A percentile compares a stretch with the other conserved stretches of the same genome.
Conservation (phyloP, 2,888 invertebrate species). For the Apamea epomidion region DNA sequence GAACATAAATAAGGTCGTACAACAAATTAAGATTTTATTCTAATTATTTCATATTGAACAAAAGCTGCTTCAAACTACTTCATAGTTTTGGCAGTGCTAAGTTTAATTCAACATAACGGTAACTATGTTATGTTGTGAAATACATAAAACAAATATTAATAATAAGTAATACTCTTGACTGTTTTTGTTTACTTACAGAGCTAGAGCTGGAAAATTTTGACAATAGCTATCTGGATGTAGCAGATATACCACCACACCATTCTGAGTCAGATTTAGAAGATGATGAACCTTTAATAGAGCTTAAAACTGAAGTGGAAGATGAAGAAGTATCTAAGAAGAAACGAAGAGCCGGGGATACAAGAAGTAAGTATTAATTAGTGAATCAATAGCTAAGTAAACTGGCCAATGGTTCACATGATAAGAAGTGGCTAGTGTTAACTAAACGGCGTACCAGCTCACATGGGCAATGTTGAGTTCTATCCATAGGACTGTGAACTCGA, state of each 20-base stretch:
- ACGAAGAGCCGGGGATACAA: rapidly evolving
- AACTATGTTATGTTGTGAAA: not conserved
- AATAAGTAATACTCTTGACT: no score
- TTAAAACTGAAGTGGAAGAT: not conserved
- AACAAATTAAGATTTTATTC: not conserved
- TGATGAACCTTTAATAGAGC: not conserved
- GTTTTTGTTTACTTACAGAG: not conserved
- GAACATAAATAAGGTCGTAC: not conserved
- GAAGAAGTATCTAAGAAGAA: not conserved
- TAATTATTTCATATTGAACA: not conserved
- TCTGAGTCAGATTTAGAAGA: not conserved
- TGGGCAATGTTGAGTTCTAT: no score
- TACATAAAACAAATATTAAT: not conserved
- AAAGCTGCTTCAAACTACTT: not conserved
- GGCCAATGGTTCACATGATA: not conserved
- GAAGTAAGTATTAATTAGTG: not conserved
- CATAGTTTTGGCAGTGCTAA: not conserved
- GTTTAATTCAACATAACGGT: not conserved
- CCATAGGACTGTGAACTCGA: no score
- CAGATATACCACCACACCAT: not conserved
- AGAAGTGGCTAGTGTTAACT: no score
- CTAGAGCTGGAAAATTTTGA: not conserved
- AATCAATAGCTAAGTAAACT: not conserved
- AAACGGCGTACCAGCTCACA: no score
- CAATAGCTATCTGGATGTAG: not conserved